Evolutionary conservation across 2,888 invertebrate species (phyloP), one percentile per base, ranked within the genome.

Genomic region (Shargacucullia verbasci): DNA sequence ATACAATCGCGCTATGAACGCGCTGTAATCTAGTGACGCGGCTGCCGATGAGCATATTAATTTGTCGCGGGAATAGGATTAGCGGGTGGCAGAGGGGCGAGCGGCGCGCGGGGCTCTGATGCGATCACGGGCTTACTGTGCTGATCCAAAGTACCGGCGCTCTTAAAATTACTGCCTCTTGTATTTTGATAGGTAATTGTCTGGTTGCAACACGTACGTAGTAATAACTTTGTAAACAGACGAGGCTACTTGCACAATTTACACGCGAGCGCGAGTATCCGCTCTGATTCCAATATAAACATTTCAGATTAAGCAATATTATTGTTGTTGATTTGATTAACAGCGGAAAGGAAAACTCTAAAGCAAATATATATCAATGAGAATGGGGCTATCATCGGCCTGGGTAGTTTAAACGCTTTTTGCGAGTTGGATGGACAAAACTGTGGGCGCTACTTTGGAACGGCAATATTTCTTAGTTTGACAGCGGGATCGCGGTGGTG

Each of bases 1-100:
- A 95, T 94, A 95, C 94, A 93, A 94, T 94, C 94, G 94, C 88
- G 90, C 88, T 85, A 88, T 91, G 88, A 91, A 92, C 89, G 92
- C 89, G 86, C 85, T 86, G 89, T 93, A 94, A 92, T 91, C 92
- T 90, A 91, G 89, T 90, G 90, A 88, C 88, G 92, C 86, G 88
- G 87, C 89, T 89, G 90, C 90, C 92, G 92, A 94, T 92, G 93
- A 92, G 90, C 93, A 91, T 92, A 92, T 92, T 92, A 92, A 93
- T 93, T 91, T 92, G 92, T 92, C 89, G 87, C 88, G 87, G 87
- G 85, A 87, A 91, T 88, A 86, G 92, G 92, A 92, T 93, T 92
- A 92, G 86, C 84, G 81, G 73, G 84, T 74, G 80, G 69, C 61
- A 60, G 70, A 72, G 79, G 73, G 80, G 66, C 60, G 67, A 54